Percentiles rank a stretch among this genome's conserved stretches.
These are phyloP conservation scores for Siniperca knerii DNA, from an alignment of 2,113 vertebrate species.

Conservation along the genomic window DNA sequence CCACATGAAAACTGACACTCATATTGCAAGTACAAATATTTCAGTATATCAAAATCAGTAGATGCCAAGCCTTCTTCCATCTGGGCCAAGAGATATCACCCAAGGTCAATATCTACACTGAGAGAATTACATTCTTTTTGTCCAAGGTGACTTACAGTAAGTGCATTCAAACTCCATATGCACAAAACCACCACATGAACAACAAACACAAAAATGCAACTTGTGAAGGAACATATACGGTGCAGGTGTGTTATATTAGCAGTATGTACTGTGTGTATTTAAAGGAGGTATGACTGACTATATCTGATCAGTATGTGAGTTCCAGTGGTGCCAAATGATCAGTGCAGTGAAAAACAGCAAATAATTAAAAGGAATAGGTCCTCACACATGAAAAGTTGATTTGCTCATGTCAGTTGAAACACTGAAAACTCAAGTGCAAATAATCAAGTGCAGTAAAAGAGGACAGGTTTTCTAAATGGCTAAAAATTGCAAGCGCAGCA, in stretches of 20 bases:
- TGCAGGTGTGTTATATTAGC: neutral
- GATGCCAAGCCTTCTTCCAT: neutral
- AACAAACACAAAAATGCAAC: neutral
- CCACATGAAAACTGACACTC: slow-evolving; percentile 14
- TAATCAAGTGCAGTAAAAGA: neutral
- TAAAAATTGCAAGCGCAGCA: neutral
- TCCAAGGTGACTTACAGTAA: neutral
- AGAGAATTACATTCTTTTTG: neutral
- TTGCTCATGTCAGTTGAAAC: neutral
- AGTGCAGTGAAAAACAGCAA: neutral
- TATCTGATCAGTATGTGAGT: neutral
- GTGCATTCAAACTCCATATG: neutral
- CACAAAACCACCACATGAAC: neutral
- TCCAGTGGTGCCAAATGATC: too few species aligned
- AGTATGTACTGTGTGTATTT: neutral
- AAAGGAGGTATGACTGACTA: neutral
- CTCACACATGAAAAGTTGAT: neutral
- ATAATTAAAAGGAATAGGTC: neutral
- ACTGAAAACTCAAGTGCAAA: neutral
- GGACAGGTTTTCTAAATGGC: neutral
- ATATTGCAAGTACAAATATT: slow-evolving; percentile 7
- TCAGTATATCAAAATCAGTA: neutral
- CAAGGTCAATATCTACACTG: slow-evolving; percentile 25
- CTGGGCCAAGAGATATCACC: slow-evolving; percentile 8
- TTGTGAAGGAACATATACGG: neutral